Conservation (phyloP, 2,888 invertebrate genomes). For the Scaptodrosophila latifasciaeformis region DNA sequence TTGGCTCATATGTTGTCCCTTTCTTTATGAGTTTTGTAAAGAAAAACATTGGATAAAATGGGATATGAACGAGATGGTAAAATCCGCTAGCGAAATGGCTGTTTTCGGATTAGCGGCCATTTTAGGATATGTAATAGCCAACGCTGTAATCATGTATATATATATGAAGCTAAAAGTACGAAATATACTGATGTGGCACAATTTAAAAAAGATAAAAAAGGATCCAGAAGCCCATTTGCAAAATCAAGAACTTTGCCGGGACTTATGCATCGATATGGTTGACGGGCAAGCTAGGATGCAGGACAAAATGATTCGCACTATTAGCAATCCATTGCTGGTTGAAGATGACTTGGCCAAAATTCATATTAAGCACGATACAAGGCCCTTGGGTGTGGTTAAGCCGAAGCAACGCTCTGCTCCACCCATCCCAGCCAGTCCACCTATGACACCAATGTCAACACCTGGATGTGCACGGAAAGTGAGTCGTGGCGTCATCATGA, state of each 20-base stretch:
- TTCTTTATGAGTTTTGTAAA: slow-evolving; percentile 45
- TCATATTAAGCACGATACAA: slow-evolving; percentile 51
- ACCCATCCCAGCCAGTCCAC: slow-evolving; percentile 41
- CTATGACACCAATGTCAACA: slow-evolving; percentile 33
- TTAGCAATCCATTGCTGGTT: slow-evolving; percentile 50
- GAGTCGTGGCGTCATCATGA: slow-evolving; percentile 47
- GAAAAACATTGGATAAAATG: slow-evolving; percentile 35
- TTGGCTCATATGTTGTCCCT: slow-evolving; percentile 53
- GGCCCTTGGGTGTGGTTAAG: slow-evolving; percentile 20
- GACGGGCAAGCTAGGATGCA: slow-evolving; percentile 23
- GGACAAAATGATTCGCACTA: slow-evolving; percentile 48
- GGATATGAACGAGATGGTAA: slow-evolving; percentile 43
- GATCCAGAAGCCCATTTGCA: slow-evolving; percentile 46
- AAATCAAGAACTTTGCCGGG: slow-evolving; percentile 48
- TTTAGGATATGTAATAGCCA: slow-evolving; percentile 47
- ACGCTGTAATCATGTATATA: slow-evolving; percentile 46
- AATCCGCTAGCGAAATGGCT: slow-evolving; percentile 41
- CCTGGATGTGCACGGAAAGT: slow-evolving; percentile 37
- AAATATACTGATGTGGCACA: slow-evolving; percentile 54
- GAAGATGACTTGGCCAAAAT: slow-evolving; percentile 49
- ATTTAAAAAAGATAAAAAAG: slow-evolving; percentile 42
- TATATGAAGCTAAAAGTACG: slow-evolving; percentile 53
- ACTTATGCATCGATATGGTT: slow-evolving; percentile 46
- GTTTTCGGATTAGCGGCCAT: slow-evolving; percentile 43
- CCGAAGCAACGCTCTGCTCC: no score